Percentiles rank a stretch among this genome's conserved stretches.
Evolutionary conservation across 2,888 invertebrate species (phyloP).

Genomic region (Tenthredo scrophulariae): DNA sequence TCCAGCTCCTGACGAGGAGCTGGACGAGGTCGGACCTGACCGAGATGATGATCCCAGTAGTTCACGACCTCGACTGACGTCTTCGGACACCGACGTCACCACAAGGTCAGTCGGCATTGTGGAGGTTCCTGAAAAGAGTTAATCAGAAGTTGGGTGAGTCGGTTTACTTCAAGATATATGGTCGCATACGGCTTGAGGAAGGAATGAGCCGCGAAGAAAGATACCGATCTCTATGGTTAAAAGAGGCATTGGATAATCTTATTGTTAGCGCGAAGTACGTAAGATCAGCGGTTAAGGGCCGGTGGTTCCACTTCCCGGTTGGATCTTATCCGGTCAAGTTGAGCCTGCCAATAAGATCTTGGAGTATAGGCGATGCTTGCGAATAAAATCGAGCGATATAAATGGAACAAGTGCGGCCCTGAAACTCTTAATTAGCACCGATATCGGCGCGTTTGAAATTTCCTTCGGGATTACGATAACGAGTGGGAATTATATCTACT

Average conservation of each 20-base stretch:
- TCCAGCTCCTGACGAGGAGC: slow-evolving; percentile 74
- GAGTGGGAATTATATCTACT: slow-evolving; percentile 2
- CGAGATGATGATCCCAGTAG: slow-evolving; percentile 66
- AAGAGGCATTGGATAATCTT: neutral
- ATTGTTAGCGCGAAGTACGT: neutral
- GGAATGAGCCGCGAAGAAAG: neutral
- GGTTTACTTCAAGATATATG: neutral
- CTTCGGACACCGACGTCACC: slow-evolving; percentile 73
- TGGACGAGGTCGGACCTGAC: slow-evolving; percentile 62
- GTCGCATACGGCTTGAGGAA: neutral
- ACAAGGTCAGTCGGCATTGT: slow-evolving; percentile 76
- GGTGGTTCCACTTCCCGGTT: neutral
- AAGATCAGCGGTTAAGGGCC: neutral
- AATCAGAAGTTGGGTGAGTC: neutral
- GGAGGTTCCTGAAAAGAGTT: slow-evolving; percentile 62
- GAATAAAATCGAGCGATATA: neutral
- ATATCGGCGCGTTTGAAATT: slow-evolving; percentile 31
- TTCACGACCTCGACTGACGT: slow-evolving; percentile 64
- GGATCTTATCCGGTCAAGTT: neutral
- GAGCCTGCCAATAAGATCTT: neutral
- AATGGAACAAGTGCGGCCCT: neutral
- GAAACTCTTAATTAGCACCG: neutral
- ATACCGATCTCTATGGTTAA: neutral
- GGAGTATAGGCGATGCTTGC: neutral
- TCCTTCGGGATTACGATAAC: slow-evolving; percentile 35